These are phyloP conservation scores for Polyergus mexicanus DNA, from an alignment of 1,140 invertebrate species.

Conservation along the genomic window DNA sequence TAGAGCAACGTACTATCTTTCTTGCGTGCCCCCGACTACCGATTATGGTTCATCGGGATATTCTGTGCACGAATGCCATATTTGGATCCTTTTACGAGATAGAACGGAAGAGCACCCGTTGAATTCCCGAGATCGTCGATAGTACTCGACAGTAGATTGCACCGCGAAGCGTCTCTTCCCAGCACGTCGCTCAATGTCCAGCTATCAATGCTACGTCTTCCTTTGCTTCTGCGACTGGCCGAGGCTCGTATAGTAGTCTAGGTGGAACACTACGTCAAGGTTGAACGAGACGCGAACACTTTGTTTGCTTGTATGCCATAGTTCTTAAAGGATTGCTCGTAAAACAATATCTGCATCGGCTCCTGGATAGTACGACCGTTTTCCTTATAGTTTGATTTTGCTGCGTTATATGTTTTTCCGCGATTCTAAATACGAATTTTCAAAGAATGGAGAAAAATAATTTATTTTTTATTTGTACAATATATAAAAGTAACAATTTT, in stretches of 20 bases:
- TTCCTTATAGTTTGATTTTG: not conserved
- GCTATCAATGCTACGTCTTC: constrained; percentile 81
- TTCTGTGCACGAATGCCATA: constrained; percentile 77
- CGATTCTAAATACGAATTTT: not conserved
- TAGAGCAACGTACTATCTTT: constrained; percentile 34
- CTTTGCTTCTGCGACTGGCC: constrained; percentile 78
- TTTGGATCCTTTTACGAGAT: constrained; percentile 77
- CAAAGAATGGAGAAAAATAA: not conserved
- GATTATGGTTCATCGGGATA: constrained; percentile 70
- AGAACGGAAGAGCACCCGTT: constrained; percentile 74
- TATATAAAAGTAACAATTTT: not conserved
- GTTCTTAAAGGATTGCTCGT: constrained; percentile 32
- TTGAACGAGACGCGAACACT: constrained; percentile 73
- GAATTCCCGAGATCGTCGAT: constrained; percentile 79
- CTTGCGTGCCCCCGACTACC: constrained; percentile 61
- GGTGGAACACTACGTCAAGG: constrained; percentile 61
- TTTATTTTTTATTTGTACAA: not conserved
- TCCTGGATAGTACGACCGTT: not conserved
- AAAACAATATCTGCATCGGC: constrained; percentile 22
- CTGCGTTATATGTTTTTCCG: not conserved
- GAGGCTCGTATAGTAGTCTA: constrained; percentile 66
- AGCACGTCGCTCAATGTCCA: constrained; percentile 82
- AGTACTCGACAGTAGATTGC: constrained; percentile 76
- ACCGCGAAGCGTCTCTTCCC: constrained; percentile 68
- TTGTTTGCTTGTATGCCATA: constrained; percentile 61